A percentile compares a stretch with the other conserved stretches of the same genome.
phyloP scores from a whole-genome alignment of 1,140 invertebrate species.

The Drosophila sechellia region DNA sequence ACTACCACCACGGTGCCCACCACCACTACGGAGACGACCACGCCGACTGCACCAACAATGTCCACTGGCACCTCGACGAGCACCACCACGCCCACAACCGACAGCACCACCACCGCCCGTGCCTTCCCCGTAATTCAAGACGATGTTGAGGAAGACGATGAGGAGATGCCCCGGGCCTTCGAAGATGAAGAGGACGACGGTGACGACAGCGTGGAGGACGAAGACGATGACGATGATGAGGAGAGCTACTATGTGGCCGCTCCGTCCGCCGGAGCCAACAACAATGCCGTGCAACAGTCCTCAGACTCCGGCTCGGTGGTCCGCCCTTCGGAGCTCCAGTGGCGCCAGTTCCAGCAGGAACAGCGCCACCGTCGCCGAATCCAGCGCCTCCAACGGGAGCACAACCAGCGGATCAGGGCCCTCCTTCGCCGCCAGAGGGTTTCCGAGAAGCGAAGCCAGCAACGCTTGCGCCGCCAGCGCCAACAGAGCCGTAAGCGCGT shows the following conservation, averaged over 20 bases:
- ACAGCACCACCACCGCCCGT: background rate
- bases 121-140: background rate
- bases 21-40: background rate
- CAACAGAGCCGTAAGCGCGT: slow-evolving; percentile 35
- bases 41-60: background rate
- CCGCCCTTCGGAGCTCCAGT: slow-evolving; percentile 53
- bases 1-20: background rate
- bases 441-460: slow-evolving; percentile 35
- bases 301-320: background rate
- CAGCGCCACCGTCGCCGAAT: slow-evolving; percentile 67
- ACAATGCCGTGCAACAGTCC: background rate
- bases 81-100: background rate
- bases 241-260: slow-evolving; percentile 47
- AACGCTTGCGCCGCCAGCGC: slow-evolving; percentile 34
- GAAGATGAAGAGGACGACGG: slow-evolving; percentile 39
- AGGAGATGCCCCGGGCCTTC: background rate
- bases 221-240: slow-evolving; percentile 32
- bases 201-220: background rate
- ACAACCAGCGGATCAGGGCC: slow-evolving; percentile 56
- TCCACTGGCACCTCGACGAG: background rate
- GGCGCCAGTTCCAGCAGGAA: slow-evolving; percentile 64
- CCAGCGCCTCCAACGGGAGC: slow-evolving; percentile 61
- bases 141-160: slow-evolving; percentile 19
- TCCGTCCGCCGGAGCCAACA: background rate
- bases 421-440: slow-evolving; percentile 59